Conservation (phyloP, 2,888 invertebrate genomes). For the Callinectes sapidus region DNA sequence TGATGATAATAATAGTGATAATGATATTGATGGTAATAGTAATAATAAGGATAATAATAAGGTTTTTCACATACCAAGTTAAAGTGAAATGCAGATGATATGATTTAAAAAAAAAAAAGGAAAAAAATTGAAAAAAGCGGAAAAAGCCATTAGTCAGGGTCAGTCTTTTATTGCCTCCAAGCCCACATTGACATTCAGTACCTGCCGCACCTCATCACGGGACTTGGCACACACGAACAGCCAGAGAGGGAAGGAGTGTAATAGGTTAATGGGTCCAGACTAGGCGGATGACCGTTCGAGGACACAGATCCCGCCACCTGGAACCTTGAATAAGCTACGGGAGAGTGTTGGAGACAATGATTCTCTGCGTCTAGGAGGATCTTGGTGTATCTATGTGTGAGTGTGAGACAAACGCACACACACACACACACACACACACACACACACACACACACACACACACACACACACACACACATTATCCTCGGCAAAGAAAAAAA, state of each 20-base stretch:
- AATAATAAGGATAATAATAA: slow-evolving; percentile 29
- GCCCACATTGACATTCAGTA: too few relatives aligned
- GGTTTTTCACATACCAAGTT: too few relatives aligned
- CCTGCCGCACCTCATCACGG: too few relatives aligned
- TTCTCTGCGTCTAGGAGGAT: background rate
- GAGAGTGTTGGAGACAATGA: background rate
- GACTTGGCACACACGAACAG: too few relatives aligned
- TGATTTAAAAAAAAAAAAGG: background rate
- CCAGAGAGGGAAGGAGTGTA: background rate
- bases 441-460: background rate
- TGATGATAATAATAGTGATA: slow-evolving; percentile 3
- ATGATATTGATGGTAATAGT: slow-evolving; percentile 17
- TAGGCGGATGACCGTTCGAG: background rate
- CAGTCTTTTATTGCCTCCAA: too few relatives aligned
- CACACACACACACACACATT: background rate
- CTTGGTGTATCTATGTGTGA: background rate
- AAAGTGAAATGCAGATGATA: slow-evolving; percentile 9
- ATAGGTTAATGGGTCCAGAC: background rate
- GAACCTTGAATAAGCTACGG: background rate
- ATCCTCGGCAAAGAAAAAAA: too few relatives aligned
- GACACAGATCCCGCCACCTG: background rate
- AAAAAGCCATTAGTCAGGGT: background rate
- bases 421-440: too few relatives aligned
- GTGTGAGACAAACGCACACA: background rate
- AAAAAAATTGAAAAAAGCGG: background rate